phyloP scores from a whole-genome alignment of 1,140 invertebrate species.

The Drosophila teissieri region DNA sequence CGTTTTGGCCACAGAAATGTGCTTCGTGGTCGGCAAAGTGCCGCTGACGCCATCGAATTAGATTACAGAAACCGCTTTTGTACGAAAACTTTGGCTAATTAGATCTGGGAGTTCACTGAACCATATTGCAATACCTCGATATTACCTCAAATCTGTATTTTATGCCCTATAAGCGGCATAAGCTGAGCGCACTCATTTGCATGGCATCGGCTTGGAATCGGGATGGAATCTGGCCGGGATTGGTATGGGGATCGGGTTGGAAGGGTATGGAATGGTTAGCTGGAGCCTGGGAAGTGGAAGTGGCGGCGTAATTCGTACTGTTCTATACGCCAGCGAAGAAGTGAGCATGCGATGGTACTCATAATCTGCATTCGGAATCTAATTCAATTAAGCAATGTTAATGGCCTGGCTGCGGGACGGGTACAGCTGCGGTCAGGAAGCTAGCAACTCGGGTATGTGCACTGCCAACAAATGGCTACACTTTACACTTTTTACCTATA shows the following conservation, averaged over 20 bases:
- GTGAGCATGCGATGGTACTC: constrained; percentile 62
- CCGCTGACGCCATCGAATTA: constrained; percentile 50
- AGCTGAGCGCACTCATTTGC: constrained; percentile 31
- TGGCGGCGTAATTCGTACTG: constrained; percentile 25
- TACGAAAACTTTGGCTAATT: constrained; percentile 44
- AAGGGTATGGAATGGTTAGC: neutral
- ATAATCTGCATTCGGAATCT: constrained; percentile 78
- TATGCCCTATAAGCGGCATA: constrained; percentile 14
- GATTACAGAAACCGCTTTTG: constrained; percentile 50
- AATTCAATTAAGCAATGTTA: constrained; percentile 81
- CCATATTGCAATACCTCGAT: constrained; percentile 15
- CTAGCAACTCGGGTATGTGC: constrained; percentile 5
- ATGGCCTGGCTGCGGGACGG: constrained; percentile 71
- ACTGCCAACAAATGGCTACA: neutral
- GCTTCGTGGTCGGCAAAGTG: constrained; percentile 47
- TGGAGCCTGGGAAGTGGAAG: constrained; percentile 29
- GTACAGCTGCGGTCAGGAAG: constrained; percentile 49
- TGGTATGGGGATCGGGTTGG: neutral
- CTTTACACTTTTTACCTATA: too few relatives aligned
- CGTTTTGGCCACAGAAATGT: constrained; percentile 48
- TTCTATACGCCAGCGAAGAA: constrained; percentile 10
- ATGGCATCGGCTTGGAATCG: constrained; percentile 4
- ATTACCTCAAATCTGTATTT: constrained; percentile 1
- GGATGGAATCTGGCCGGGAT: constrained; percentile 1
- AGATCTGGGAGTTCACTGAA: constrained; percentile 45